Conservation (phyloP, 2,113 vertebrate genomes). For the Meriones unguiculatus region DNA sequence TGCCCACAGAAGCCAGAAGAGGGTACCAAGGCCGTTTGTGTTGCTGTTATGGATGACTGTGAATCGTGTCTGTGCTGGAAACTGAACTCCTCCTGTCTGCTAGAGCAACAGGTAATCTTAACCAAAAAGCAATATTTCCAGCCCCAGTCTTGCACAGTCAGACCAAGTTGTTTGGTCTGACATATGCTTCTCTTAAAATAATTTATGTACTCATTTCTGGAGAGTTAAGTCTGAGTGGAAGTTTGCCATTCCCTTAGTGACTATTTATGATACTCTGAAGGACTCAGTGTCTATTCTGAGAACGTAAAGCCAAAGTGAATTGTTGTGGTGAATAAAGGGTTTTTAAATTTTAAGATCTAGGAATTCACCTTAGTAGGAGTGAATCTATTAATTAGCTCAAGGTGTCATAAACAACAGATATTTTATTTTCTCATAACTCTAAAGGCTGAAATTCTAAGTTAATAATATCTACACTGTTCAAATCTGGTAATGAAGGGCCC, state of each 20-base stretch:
- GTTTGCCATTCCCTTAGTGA: background rate
- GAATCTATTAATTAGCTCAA: background rate
- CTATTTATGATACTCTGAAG: background rate
- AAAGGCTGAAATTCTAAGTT: background rate
- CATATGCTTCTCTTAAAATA: background rate
- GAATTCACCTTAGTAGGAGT: background rate
- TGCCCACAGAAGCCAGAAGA: too few species aligned
- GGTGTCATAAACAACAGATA: background rate
- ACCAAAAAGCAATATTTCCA: background rate
- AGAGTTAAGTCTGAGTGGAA: background rate
- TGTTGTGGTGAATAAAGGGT: background rate
- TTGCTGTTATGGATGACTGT: background rate
- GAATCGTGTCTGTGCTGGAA: background rate
- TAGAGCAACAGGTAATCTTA: background rate
- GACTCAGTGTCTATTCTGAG: background rate
- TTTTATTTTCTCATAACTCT: background rate
- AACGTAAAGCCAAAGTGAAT: background rate
- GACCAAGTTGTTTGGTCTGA: background rate
- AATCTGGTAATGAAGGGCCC: background rate
- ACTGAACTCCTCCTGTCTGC: too few species aligned
- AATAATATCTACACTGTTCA: background rate
- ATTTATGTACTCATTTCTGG: background rate
- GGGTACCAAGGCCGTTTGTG: too few species aligned
- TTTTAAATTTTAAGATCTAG: background rate
- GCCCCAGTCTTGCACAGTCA: background rate